phyloP scores from a whole-genome alignment of 2,113 vertebrate species.

The Corythaixoides concolor region DNA sequence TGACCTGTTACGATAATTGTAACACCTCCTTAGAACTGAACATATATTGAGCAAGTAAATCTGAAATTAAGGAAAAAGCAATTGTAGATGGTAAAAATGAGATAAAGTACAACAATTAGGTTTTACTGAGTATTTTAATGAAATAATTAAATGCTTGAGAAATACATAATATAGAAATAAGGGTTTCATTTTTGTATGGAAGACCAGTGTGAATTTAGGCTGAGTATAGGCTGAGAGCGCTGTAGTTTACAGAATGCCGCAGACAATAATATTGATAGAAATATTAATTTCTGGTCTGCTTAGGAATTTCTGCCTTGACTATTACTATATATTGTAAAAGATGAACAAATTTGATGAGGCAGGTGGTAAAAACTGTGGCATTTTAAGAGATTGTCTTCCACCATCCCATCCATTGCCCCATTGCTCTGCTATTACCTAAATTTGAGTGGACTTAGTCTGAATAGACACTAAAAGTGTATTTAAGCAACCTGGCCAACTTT shows the following conservation, averaged over 20 bases:
- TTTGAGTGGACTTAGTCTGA: not conserved
- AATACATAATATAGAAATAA: not conserved
- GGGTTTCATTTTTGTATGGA: not conserved
- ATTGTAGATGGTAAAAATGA: not conserved
- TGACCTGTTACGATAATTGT: not conserved
- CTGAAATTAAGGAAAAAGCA: not conserved
- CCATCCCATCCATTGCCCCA: not conserved
- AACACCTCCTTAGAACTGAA: not conserved
- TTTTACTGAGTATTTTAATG: not conserved
- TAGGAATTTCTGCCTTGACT: not conserved
- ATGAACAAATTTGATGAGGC: not conserved
- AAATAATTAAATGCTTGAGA: not conserved
- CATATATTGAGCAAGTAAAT: not conserved
- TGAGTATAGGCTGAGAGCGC: not conserved
- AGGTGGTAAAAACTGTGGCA: not conserved
- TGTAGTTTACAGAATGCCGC: not conserved
- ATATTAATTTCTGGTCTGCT: not conserved
- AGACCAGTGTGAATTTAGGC: not conserved
- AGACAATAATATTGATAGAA: not conserved
- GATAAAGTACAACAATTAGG: not conserved
- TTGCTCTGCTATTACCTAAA: not conserved
- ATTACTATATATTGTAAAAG: not conserved
- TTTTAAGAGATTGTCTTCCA: not conserved
- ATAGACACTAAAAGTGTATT: not conserved
- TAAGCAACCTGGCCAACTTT: not conserved